Conservation (phyloP, 2,797 vertebrate genomes). For the Triplophysa yarkandensis region DNA sequence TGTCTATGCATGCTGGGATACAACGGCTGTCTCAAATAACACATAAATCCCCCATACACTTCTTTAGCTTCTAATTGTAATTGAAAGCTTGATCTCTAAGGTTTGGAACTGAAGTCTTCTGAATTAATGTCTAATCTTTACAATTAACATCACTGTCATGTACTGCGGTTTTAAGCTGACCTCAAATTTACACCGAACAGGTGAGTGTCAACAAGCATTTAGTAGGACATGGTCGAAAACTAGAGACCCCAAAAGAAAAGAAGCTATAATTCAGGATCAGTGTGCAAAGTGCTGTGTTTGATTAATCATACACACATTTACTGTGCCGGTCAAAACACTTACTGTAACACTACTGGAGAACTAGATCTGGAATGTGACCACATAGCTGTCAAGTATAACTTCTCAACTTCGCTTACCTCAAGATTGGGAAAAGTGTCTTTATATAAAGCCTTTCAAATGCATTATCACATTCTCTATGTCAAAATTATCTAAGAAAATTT, state of each 20-base stretch:
- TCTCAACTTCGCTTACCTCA: slow-evolving; percentile 60
- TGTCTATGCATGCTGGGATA: neutral
- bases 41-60: neutral
- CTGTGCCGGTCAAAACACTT: slow-evolving; percentile 39
- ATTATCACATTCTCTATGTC: slow-evolving; percentile 44
- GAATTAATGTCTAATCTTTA: slow-evolving; percentile 21
- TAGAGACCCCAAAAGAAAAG: neutral
- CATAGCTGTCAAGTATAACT: slow-evolving; percentile 47
- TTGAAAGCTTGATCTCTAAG: neutral
- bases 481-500: slow-evolving; percentile 47
- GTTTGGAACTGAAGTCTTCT: slow-evolving; percentile 15
- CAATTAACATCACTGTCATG: slow-evolving; percentile 36
- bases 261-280: slow-evolving; percentile 37
- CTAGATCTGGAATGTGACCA: slow-evolving; percentile 48
- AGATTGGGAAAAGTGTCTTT: slow-evolving; percentile 53
- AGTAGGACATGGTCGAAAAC: neutral
- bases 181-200: slow-evolving; percentile 18
- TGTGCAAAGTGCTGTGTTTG: slow-evolving; percentile 53
- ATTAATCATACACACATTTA: slow-evolving; percentile 63
- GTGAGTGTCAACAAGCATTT: slow-evolving; percentile 33
- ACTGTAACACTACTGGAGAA: slow-evolving; percentile 45
- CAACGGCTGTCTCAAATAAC: neutral
- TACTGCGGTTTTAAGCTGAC: slow-evolving; percentile 14
- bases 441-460: slow-evolving; percentile 52
- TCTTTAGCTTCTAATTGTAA: neutral